phyloP scores from a whole-genome alignment of 2,888 invertebrate species.

The Villa cingulata region DNA sequence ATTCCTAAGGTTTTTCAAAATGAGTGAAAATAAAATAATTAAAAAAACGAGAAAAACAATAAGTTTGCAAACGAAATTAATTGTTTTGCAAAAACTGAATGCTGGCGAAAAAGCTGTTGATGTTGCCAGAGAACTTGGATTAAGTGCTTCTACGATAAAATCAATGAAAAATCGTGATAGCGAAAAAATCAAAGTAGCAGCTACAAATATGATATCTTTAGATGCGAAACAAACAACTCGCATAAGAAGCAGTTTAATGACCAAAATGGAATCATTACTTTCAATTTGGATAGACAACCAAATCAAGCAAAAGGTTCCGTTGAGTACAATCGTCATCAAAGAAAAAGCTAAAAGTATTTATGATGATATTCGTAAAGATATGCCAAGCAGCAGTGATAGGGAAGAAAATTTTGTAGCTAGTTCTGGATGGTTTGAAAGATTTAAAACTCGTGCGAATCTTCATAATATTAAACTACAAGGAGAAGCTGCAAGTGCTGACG shows the following conservation, averaged over 20 bases:
- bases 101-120: background rate
- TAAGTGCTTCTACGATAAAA: slow-evolving; percentile 12
- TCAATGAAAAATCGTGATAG: slow-evolving; percentile 17
- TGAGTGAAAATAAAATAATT: background rate
- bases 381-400: slow-evolving; percentile 7
- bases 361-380: slow-evolving; percentile 12
- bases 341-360: slow-evolving; percentile 17
- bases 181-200: slow-evolving; percentile 16
- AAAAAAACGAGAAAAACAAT: background rate
- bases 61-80: background rate
- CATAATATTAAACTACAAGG: slow-evolving; percentile 16
- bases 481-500: slow-evolving; percentile 1
- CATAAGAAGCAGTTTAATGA: slow-evolving; percentile 15
- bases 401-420: slow-evolving; percentile 16
- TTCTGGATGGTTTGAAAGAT: slow-evolving; percentile 17
- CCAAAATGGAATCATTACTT: slow-evolving; percentile 14
- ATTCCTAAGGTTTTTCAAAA: background rate
- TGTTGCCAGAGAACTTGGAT: background rate
- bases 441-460: slow-evolving; percentile 9
- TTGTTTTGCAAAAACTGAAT: background rate
- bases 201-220: slow-evolving; percentile 15
- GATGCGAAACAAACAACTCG: slow-evolving; percentile 14
- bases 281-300: slow-evolving; percentile 16
- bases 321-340: slow-evolving; percentile 17
- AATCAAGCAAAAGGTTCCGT: slow-evolving; percentile 14